Evolutionary conservation across 2,797 vertebrate genomes (phyloP), one percentile per base, ranked within the genome.

Genomic region (Enteromius paludinosus): DNA sequence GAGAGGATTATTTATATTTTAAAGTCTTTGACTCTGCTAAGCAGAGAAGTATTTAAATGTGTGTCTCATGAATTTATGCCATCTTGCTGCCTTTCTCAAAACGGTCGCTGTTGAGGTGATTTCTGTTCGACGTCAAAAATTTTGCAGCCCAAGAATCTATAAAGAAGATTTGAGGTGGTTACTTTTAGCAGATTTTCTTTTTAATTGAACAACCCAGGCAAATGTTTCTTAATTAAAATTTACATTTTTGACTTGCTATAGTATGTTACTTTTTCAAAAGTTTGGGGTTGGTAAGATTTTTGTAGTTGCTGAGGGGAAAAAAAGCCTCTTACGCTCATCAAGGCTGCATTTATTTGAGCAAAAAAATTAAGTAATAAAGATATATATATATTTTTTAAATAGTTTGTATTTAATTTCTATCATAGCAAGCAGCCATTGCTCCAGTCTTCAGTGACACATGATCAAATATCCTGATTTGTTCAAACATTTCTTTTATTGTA

Each of bases 1-100:
- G 28, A 33, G 28, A 66, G 61, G 71, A 59, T 43, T 78, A 76
- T 61, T 81, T 71, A 66, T 23, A 69, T 71, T 28, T 28, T 72
- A 81, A 28, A 74, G 28, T 23, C 23, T 86, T 85, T 61, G 64
- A 84, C 47, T 85, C 79, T 79, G 83, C 83, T 75, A 78, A 83
- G 83, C 83, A 86, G 81, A 85, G 15, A 78, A 10, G 38, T 77
- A 79, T 68, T 81, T 78, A 82, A 73, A 78, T 61, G 18, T 28
- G 28, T 87, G 76, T 69, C 80, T 83, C 41, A 66, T 52, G 56
- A 25, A 38, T 56, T n/a, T 62, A 64, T 23, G 41, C 68, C 64
- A 66, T 82, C 28, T 79, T 72, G 84, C 49, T 62, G 77, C 74
- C 64, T 78, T 66, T 68, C 4, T 73, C 35, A 45, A 79, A 82